phyloP scores from a whole-genome alignment of 2,888 invertebrate species.

The Amblyjoppa fuscipennis region DNA sequence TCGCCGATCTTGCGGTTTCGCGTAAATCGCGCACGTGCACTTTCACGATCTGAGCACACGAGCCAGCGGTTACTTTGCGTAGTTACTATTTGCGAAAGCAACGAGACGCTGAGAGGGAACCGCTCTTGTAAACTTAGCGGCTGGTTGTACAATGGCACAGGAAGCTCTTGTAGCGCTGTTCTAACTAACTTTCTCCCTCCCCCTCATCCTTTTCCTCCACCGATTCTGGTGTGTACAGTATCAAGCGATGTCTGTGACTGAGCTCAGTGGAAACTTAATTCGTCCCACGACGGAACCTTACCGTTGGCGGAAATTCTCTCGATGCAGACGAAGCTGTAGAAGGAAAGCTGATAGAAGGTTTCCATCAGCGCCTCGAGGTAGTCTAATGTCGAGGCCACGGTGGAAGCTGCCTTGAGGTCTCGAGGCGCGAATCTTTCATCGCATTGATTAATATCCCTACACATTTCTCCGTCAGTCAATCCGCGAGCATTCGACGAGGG shows the following conservation, averaged over 20 bases:
- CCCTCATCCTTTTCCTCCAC: not conserved
- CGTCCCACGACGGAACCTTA: not conserved
- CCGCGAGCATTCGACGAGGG: not conserved
- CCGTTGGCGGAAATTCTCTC: not conserved
- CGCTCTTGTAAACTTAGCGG: not conserved
- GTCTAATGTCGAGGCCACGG: not conserved
- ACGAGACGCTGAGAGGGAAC: not conserved
- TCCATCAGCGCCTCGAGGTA: not conserved
- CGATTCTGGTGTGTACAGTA: conserved; percentile 7
- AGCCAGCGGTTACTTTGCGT: not conserved
- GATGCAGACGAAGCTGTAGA: conserved; percentile 1
- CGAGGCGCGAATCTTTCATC: not conserved
- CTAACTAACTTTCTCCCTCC: conserved; percentile 1
- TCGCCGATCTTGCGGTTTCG: not conserved
- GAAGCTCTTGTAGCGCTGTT: conserved; percentile 3
- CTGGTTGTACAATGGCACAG: not conserved
- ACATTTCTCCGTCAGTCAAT: not conserved
- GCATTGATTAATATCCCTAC: not conserved
- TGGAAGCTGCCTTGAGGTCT: not conserved
- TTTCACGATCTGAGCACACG: not conserved
- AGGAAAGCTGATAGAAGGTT: not conserved
- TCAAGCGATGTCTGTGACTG: not conserved
- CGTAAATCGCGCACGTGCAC: not conserved
- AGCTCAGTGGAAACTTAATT: conserved; percentile 14
- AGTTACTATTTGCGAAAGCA: not conserved